These are phyloP conservation scores for Plagodis pulveraria DNA, from an alignment of 2,888 invertebrate genomes.

Conservation along the genomic window DNA sequence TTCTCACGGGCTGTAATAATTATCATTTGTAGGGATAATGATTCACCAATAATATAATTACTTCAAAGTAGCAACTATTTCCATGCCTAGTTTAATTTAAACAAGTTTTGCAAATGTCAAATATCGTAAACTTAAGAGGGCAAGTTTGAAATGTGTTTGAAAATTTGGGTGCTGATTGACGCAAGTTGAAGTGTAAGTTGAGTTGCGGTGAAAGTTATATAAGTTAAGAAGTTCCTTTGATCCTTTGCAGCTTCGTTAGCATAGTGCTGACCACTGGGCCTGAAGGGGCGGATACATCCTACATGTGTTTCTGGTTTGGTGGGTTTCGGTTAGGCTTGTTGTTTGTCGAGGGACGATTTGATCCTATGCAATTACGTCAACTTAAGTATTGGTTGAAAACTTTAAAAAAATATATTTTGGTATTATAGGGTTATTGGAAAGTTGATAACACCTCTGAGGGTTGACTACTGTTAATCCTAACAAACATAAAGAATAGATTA, in stretches of 20 bases:
- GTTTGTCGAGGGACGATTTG: neutral
- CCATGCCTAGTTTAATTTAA: too few species aligned
- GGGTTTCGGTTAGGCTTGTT: neutral
- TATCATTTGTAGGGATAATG: too few species aligned
- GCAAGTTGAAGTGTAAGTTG: conserved; percentile 15
- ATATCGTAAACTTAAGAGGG: conserved; percentile 31
- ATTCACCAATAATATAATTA: too few species aligned
- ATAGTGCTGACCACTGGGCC: conserved; percentile 8
- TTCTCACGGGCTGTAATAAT: too few species aligned
- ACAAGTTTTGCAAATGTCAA: conserved; percentile 6
- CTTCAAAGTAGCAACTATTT: too few species aligned
- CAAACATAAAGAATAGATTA: neutral
- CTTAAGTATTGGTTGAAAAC: neutral
- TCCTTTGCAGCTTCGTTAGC: conserved; percentile 18
- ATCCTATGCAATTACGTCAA: neutral
- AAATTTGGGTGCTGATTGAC: conserved; percentile 23
- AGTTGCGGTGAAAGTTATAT: conserved; percentile 14
- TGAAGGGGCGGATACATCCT: conserved; percentile 1
- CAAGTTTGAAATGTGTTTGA: conserved; percentile 23
- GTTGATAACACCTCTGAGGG: neutral
- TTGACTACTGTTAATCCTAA: neutral
- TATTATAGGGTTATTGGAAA: neutral
- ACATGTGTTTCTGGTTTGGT: conserved; percentile 18
- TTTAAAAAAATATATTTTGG: neutral
- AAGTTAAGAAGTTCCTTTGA: conserved; percentile 14